A percentile compares a stretch with the other conserved stretches of the same genome.
These are phyloP conservation scores for Rhaphigaster nebulosa DNA, from an alignment of 2,888 invertebrate species.

Conservation along the genomic window DNA sequence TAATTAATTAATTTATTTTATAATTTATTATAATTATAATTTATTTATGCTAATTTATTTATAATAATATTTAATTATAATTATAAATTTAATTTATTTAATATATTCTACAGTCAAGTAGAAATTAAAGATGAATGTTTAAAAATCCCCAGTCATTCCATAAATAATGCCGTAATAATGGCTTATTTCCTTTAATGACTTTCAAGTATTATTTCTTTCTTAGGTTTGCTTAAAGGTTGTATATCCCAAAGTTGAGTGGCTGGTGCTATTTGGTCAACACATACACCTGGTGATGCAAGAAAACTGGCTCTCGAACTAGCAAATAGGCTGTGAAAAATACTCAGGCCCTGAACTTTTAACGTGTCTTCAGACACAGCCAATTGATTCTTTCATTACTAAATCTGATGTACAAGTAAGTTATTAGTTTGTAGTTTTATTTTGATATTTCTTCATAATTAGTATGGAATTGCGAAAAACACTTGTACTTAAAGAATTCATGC, in stretches of 20 bases:
- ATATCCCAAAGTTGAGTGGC: conserved; percentile 51
- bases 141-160: neutral
- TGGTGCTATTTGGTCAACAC: conserved; percentile 34
- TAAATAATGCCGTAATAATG: neutral
- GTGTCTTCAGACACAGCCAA: neutral
- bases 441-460: too few relatives aligned
- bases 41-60: too few relatives aligned
- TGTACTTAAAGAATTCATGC: too few relatives aligned
- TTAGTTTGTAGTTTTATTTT: neutral
- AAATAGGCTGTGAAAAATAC: neutral
- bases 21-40: too few relatives aligned
- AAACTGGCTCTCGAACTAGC: neutral
- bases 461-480: too few relatives aligned
- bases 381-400: neutral
- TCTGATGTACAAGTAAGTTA: neutral
- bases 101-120: neutral
- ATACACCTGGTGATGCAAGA: neutral
- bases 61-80: neutral
- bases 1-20: too few relatives aligned
- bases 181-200: neutral
- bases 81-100: neutral
- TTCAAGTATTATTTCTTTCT: neutral
- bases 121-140: neutral
- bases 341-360: neutral
- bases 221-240: conserved; percentile 51